These are phyloP conservation scores for Zoanthus gigantus DNA, from an alignment of 92 coral and sea anemone genomes.

Conservation along the genomic window DNA sequence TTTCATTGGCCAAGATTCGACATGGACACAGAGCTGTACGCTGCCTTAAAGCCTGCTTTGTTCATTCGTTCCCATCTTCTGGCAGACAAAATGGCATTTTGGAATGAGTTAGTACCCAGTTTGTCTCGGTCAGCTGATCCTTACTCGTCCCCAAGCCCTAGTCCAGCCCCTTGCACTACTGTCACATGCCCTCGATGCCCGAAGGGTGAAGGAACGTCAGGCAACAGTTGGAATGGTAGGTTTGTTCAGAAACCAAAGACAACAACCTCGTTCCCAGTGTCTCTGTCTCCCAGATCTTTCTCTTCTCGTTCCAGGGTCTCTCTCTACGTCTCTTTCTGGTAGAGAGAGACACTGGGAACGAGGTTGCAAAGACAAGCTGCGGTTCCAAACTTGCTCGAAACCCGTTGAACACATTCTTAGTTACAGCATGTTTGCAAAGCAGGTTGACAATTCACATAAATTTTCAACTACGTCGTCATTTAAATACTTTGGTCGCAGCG, in stretches of 20 bases:
- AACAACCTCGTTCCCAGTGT: too few species aligned
- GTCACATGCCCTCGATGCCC: constrained; percentile 22
- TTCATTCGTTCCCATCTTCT: constrained; percentile 22
- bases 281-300: too few species aligned
- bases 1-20: constrained; percentile 32
- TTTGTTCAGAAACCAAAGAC: neutral
- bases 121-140: constrained; percentile 9
- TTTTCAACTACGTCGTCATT: too few species aligned
- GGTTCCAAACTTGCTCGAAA: too few species aligned
- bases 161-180: neutral
- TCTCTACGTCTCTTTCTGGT: too few species aligned
- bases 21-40: constrained; percentile 25
- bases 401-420: too few species aligned
- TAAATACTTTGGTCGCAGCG: too few species aligned
- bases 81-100: constrained; percentile 37
- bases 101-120: constrained; percentile 39
- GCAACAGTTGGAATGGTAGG: constrained; percentile 14
- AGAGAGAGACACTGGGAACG: too few species aligned
- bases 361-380: too few species aligned
- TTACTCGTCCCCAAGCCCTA: neutral
- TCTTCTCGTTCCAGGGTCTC: too few species aligned
- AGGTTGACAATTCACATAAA: too few species aligned
- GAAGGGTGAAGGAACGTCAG: neutral
- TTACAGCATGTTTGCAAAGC: too few species aligned
- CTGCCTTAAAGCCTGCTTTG: constrained; percentile 10